phyloP scores from a whole-genome alignment of 2,888 invertebrate genomes.

The Gastracanthus pulcherrimus region DNA sequence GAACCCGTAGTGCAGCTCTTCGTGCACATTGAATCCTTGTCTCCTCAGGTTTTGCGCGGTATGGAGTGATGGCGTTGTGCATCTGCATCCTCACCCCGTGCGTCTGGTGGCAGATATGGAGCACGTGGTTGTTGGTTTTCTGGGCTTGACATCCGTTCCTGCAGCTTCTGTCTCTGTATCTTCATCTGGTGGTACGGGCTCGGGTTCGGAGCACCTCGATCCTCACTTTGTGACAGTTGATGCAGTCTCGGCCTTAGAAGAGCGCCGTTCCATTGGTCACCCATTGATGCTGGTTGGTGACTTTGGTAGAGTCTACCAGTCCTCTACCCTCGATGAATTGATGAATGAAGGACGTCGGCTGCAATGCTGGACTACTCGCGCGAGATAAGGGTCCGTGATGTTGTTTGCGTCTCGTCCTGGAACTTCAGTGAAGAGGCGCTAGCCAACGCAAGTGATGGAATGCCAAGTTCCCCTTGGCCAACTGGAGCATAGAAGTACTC shows the following conservation, averaged over 20 bases:
- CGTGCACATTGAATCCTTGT: too few species aligned
- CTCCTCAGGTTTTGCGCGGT: too few species aligned
- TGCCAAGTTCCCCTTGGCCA: constrained; percentile 63
- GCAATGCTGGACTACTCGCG: constrained; percentile 10
- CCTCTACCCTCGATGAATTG: too few species aligned
- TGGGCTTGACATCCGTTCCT: constrained; percentile 60
- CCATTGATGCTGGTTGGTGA: constrained; percentile 57
- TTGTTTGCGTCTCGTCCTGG: neutral
- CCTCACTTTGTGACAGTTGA: constrained; percentile 66
- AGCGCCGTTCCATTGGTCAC: constrained; percentile 58
- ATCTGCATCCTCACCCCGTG: too few species aligned
- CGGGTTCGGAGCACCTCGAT: constrained; percentile 69
- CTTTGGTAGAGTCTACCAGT: too few species aligned
- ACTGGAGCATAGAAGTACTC: constrained; percentile 53
- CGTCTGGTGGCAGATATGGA: too few species aligned
- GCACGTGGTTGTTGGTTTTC: too few species aligned
- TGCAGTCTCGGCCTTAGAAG: constrained; percentile 68
- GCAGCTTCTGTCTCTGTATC: constrained; percentile 40
- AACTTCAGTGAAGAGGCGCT: constrained; percentile 12
- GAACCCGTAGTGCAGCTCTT: too few species aligned
- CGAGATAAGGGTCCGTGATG: neutral
- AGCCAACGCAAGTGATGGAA: constrained; percentile 59
- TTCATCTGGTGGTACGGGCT: constrained; percentile 64
- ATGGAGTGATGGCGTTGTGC: too few species aligned
- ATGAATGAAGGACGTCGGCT: too few species aligned